Evolutionary conservation across 1,140 invertebrate species (phyloP).

Genomic region (Pemphigus obesinymphae): DNA sequence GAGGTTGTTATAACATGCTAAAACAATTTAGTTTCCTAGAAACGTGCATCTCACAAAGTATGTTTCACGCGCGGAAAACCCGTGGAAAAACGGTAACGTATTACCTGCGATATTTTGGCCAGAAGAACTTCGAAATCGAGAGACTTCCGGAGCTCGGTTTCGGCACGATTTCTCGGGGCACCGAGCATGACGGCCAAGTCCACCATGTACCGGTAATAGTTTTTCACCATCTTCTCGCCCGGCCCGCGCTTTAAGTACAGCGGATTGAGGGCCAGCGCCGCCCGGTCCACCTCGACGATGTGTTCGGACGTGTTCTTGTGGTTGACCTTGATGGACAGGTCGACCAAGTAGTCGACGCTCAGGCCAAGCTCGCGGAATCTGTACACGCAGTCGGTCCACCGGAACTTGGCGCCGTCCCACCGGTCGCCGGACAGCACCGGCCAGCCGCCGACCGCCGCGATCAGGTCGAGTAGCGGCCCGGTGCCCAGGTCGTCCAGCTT

Average conservation of each 20-base stretch:
- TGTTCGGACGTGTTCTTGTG: slow-evolving; percentile 72
- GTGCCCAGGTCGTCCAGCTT: slow-evolving; percentile 48
- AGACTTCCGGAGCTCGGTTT: slow-evolving; percentile 69
- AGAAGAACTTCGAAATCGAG: slow-evolving; percentile 86
- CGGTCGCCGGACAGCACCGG: slow-evolving; percentile 60
- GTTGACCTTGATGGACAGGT: slow-evolving; percentile 80
- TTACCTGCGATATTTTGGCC: slow-evolving; percentile 62
- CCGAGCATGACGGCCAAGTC: slow-evolving; percentile 81
- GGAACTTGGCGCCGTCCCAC: slow-evolving; percentile 65
- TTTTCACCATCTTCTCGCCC: slow-evolving; percentile 64
- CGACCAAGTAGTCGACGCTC: slow-evolving; percentile 81
- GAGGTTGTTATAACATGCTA: no score
- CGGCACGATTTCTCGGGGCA: slow-evolving; percentile 63
- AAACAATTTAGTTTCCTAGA: no score
- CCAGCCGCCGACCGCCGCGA: slow-evolving; percentile 79
- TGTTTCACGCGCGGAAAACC: no score
- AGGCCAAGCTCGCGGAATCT: slow-evolving; percentile 71
- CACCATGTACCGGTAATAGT: slow-evolving; percentile 76
- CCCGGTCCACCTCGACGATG: slow-evolving; percentile 83
- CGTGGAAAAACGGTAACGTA: no score
- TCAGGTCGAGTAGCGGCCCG: slow-evolving; percentile 46
- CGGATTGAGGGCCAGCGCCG: slow-evolving; percentile 74
- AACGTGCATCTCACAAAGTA: no score
- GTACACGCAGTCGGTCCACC: slow-evolving; percentile 76
- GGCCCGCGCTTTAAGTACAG: slow-evolving; percentile 82